Evolutionary conservation across 1,140 invertebrate genomes (phyloP).

Genomic region (Lepidurus couesii): DNA sequence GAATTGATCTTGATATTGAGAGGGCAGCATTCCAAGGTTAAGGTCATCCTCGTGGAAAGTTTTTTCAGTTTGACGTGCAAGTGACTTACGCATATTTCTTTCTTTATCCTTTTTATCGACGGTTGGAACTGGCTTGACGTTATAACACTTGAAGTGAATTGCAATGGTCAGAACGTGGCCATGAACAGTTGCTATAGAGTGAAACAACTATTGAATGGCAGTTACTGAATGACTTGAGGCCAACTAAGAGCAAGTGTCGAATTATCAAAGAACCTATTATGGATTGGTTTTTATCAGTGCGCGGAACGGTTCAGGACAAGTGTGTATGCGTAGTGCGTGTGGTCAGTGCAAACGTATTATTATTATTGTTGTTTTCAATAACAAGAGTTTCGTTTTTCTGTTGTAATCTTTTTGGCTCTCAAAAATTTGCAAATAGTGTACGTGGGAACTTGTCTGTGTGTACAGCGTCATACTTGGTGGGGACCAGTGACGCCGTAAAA

Average conservation of each 20-base stretch:
- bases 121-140: background rate
- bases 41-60: slow-evolving; percentile 5
- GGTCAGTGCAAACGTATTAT: slow-evolving; percentile 18
- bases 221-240: background rate
- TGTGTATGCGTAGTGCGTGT: slow-evolving; percentile 14
- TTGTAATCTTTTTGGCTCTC: background rate
- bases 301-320: background rate
- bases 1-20: slow-evolving; percentile 5
- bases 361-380: slow-evolving; percentile 5
- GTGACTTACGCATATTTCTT: background rate
- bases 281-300: slow-evolving; percentile 7
- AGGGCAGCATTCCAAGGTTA: slow-evolving; percentile 4
- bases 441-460: slow-evolving; percentile 11
- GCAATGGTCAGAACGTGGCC: no score
- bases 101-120: background rate
- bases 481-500: slow-evolving; percentile 20
- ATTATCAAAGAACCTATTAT: background rate
- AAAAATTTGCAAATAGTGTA: background rate
- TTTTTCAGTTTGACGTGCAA: slow-evolving; percentile 9
- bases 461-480: slow-evolving; percentile 13
- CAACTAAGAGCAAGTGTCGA: background rate
- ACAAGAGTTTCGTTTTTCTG: slow-evolving; percentile 13
- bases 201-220: no score
- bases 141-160: background rate
- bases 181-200: no score